phyloP scores from a whole-genome alignment of 2,888 invertebrate genomes.

The Dryobota labecula region DNA sequence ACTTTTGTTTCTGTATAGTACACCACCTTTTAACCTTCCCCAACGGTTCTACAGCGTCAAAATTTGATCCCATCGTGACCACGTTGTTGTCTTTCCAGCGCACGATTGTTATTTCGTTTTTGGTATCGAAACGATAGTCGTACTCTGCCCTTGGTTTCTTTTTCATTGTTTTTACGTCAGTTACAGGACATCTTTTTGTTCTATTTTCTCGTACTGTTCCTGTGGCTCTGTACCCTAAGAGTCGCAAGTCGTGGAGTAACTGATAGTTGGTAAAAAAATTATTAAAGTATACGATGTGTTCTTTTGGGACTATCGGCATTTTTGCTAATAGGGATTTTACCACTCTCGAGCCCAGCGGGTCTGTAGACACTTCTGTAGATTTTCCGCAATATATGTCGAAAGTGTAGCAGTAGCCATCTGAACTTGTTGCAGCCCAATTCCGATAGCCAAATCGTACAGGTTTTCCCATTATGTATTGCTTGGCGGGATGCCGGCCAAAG shows the following conservation, averaged over 20 bases:
- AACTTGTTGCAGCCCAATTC: slow-evolving; percentile 10
- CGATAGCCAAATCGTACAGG: slow-evolving; percentile 5
- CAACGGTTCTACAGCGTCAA: neutral
- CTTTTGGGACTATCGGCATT: neutral
- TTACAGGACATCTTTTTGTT: neutral
- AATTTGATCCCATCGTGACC: slow-evolving; percentile 13
- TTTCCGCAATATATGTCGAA: slow-evolving; percentile 2
- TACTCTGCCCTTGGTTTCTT: slow-evolving; percentile 2
- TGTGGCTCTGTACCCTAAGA: slow-evolving; percentile 1
- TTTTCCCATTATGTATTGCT: slow-evolving; percentile 1
- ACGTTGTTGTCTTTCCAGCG: slow-evolving; percentile 14
- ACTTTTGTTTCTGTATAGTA: slow-evolving; percentile 1
- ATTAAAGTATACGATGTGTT: neutral
- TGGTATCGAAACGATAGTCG: neutral
- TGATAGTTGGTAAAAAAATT: too few relatives aligned
- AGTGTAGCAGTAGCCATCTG: slow-evolving; percentile 2
- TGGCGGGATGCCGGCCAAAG: neutral
- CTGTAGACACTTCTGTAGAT: neutral
- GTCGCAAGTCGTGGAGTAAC: too few relatives aligned
- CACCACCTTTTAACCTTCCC: neutral
- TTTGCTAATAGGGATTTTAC: neutral
- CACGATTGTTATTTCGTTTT: slow-evolving; percentile 10
- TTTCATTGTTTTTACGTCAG: neutral
- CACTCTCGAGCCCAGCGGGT: neutral
- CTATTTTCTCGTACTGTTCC: neutral